Base-by-base conservation (phyloP, 35 echinoderm and acorn worm genomes). In the Stichopus chloronotus region DNA sequence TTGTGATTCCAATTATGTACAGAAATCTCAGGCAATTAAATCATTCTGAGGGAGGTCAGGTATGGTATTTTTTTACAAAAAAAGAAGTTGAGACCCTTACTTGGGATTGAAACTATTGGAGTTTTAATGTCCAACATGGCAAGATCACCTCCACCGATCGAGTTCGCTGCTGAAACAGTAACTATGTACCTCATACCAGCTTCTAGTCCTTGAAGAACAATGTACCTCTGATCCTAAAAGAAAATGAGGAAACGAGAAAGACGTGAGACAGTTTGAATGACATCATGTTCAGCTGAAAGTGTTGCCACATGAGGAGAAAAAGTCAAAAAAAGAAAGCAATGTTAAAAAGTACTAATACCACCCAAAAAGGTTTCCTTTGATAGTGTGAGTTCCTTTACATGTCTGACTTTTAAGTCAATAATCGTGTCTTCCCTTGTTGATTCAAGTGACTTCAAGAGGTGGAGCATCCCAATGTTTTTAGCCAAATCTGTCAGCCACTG, bases 91-190 rank as follows among this genome's bases (percentile, higher is more conserved):
- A 43, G 30, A 43, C 30, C 30, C 90, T 91, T 79, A 91, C 90
- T 76, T 91, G 90, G 90, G 5, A 79, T 22, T 91, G 90, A 78
- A 71, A 91, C 52, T 77, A 20, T 91, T 11, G 90, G 90, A 25
- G 90, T 91, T 52, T 79, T 91, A 25, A 91, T 91, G 76, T 91
- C 90, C 72, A 91, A 91, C 90, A 91, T 11, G 76, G 90, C 90
- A 59, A 79, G 90, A 57, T 56, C 54, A 58, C 90, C 90, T 79
- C 90, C 90, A 57, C 90, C 90, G 24, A 91, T 79, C 5, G 43
- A n/a, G 72, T 91, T 91, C 11, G 90, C 78, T 5, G 90, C 90
- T 57, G 53, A 77, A 17, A 91, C 6, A 9, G 72, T 79, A 7
- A 91, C 90, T 57, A 91, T 57, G 72, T 91, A 91, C 20, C 90